phyloP scores from a whole-genome alignment of 1,140 invertebrate species.

The Matsumurasca onukii region DNA sequence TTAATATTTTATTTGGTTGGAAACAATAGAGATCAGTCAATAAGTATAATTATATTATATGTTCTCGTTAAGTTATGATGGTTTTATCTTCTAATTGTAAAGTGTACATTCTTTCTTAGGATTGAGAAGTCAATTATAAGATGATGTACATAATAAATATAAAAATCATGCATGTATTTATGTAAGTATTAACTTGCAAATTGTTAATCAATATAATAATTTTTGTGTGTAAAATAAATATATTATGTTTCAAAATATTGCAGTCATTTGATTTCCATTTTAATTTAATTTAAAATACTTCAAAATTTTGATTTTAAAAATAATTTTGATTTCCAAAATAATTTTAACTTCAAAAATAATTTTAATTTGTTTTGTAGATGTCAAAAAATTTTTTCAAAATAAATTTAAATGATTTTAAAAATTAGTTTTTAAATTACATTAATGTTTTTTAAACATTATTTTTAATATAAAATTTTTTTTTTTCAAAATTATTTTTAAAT shows the following conservation, averaged over 20 bases:
- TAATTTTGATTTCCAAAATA: too few species aligned
- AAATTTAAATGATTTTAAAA: background rate
- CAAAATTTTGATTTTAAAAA: too few species aligned
- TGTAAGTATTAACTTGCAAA: conserved; percentile 15
- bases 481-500: too few species aligned
- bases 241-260: background rate
- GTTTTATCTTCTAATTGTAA: conserved; percentile 18
- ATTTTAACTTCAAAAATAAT: too few species aligned
- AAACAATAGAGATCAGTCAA: conserved; percentile 4
- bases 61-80: conserved; percentile 17
- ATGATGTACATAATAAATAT: background rate
- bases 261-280: background rate
- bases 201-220: conserved; percentile 10
- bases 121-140: conserved; percentile 9
- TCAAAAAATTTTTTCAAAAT: background rate
- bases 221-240: conserved; percentile 21
- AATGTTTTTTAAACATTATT: background rate
- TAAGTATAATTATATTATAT: too few species aligned
- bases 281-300: background rate
- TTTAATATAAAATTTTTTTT: background rate
- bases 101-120: conserved; percentile 14
- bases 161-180: conserved; percentile 13
- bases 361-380: background rate
- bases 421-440: background rate
- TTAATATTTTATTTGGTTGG: conserved; percentile 22